Evolutionary conservation across 2,888 invertebrate genomes (phyloP).

Genomic region (Atethmia centrago): DNA sequence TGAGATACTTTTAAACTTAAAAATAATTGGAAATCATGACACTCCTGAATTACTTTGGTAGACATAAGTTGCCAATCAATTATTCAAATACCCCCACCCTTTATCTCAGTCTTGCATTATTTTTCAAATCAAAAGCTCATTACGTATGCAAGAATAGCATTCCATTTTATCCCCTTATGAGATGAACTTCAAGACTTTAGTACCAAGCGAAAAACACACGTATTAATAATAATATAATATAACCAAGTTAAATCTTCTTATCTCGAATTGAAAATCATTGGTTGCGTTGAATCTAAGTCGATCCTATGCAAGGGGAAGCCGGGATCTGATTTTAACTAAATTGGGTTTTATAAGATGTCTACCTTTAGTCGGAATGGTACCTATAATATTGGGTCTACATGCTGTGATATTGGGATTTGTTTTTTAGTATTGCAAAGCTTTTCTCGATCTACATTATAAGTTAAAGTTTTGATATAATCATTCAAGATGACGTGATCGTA

Average conservation of each 20-base stretch:
- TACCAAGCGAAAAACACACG: conserved; percentile 54
- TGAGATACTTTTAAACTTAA: too few species aligned
- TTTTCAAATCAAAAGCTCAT: conserved; percentile 7
- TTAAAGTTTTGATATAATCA: not conserved
- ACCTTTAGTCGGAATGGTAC: conserved; percentile 60
- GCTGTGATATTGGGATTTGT: conserved; percentile 39
- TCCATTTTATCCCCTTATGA: not conserved
- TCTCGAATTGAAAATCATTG: conserved; percentile 84
- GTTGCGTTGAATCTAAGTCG: conserved; percentile 74
- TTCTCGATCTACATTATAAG: not conserved
- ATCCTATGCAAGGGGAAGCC: conserved; percentile 73
- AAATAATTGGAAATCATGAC: too few species aligned
- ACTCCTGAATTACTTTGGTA: not conserved
- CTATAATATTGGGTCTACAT: conserved; percentile 62
- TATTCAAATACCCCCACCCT: not conserved
- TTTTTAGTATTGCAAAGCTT: not conserved
- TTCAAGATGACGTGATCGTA: not conserved
- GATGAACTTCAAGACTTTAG: conserved; percentile 25
- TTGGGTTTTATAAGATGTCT: conserved; percentile 82
- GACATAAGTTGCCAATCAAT: not conserved
- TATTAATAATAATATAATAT: conserved; percentile 75
- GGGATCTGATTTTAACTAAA: conserved; percentile 83
- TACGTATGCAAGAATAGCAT: not conserved
- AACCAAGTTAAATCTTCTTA: conserved; percentile 80
- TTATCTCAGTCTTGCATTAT: not conserved